Percentiles rank a stretch among this genome's conserved stretches.
These are phyloP conservation scores for Limonius californicus DNA, from an alignment of 1,140 invertebrate genomes.

Conservation along the genomic window DNA sequence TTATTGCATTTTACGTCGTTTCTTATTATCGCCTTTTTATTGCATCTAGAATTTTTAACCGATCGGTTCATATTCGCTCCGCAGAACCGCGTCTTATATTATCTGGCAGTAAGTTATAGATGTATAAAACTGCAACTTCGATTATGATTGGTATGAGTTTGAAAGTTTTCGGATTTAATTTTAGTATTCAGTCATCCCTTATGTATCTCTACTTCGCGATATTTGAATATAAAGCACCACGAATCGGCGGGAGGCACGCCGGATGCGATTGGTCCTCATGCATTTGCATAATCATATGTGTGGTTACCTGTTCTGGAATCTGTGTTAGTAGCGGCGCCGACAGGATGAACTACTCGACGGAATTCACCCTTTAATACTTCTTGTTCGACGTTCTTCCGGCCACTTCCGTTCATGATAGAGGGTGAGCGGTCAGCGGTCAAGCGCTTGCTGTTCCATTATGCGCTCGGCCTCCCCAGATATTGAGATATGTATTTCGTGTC, in stretches of 20 bases:
- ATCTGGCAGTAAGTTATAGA: slow-evolving; percentile 29
- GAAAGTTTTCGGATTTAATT: slow-evolving; percentile 32
- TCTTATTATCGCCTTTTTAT: slow-evolving; percentile 26
- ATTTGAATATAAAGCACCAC: slow-evolving; percentile 28
- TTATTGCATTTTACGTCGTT: slow-evolving; percentile 24
- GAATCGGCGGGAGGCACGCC: neutral
- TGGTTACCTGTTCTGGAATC: slow-evolving; percentile 21
- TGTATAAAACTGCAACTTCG: slow-evolving; percentile 34
- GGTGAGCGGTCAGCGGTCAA: slow-evolving; percentile 28
- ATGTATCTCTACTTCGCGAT: slow-evolving; percentile 21
- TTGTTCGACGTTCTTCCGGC: neutral
- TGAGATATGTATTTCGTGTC: slow-evolving; percentile 17
- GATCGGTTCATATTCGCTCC: slow-evolving; percentile 27
- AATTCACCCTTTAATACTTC: slow-evolving; percentile 2
- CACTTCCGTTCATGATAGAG: neutral
- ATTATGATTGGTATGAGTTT: slow-evolving; percentile 36
- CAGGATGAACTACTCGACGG: neutral
- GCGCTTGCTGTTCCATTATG: slow-evolving; percentile 16
- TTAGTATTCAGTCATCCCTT: slow-evolving; percentile 20
- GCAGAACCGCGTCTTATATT: slow-evolving; percentile 27
- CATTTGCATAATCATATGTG: slow-evolving; percentile 35
- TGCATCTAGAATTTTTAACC: slow-evolving; percentile 16
- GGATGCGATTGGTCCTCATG: slow-evolving; percentile 3
- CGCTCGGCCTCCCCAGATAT: slow-evolving; percentile 21
- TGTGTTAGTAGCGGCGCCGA: neutral